Evolutionary conservation across 2,888 invertebrate species (phyloP), one percentile per base, ranked within the genome.

Genomic region (Hydriomena furcata): DNA sequence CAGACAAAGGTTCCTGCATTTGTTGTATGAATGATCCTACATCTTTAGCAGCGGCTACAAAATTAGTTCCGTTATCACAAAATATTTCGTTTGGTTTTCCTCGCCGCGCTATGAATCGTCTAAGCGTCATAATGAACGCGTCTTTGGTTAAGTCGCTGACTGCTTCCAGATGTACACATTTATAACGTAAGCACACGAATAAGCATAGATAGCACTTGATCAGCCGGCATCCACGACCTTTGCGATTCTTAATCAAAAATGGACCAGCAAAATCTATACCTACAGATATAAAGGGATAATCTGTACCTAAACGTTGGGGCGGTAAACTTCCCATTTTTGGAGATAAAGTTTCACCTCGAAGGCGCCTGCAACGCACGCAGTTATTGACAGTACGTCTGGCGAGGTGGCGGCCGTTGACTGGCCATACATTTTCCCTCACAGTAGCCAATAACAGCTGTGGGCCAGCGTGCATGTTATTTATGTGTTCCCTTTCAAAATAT

Each of bases 401-500:
- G 10, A 28, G 11, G 11, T 28, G 11, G 2, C 28, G 3, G 1
- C 28, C 28, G 10, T 28, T 28, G 10, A 28, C 10, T 11, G 28
- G 28, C 28, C 28, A 28, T 28, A 28, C 60, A 0, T 13, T 7
- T 12, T 65, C 60, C 1, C 60, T 46, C 13, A 65, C 52, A 0
- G 48, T 37, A 0, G 53, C 44, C 5, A 67, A 27, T 24, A 63
- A 23, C 30, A 60, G 10, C 28, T 66, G 62, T 7, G 66, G 61
- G 1, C 61, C 63, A 0, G 63, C 63, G 24, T 68, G 68, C 40
- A 63, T 23, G 7, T 60, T 32, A 6, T 20, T 21, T 37, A 40
- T 43, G 24, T 67, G 65, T 31, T 63, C 56, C 12, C 5, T 45
- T 5, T 43, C 6, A 28, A 66, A 61, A 6, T 57, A 10, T 24